Percentiles rank a stretch among this genome's conserved stretches.
phyloP scores from a whole-genome alignment of 2,113 vertebrate genomes.

The Raja brachyura region DNA sequence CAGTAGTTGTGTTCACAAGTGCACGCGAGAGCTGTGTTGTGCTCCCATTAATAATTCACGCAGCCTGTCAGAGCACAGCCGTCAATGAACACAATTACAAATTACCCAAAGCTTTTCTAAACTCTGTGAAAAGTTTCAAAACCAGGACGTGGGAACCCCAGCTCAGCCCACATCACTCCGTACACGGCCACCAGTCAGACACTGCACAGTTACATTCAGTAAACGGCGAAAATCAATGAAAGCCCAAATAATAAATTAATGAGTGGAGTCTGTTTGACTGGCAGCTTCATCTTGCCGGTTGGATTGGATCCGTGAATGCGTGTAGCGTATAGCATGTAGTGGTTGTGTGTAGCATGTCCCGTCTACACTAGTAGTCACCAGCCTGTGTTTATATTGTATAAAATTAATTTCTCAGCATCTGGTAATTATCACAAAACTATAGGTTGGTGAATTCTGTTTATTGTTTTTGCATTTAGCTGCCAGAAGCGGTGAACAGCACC shows the following conservation, averaged over 20 bases:
- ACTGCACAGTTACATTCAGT: background rate
- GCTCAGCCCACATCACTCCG: background rate
- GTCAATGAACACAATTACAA: slow-evolving; percentile 16
- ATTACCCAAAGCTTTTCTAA: background rate
- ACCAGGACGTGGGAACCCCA: background rate
- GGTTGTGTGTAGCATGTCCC: no score
- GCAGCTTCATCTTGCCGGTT: background rate
- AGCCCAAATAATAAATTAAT: background rate
- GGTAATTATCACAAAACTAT: background rate
- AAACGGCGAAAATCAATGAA: background rate
- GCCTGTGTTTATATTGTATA: no score
- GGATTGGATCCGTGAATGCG: background rate
- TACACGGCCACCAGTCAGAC: background rate
- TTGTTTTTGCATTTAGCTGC: no score
- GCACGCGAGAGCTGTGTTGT: background rate
- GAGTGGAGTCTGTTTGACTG: background rate
- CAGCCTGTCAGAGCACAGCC: background rate
- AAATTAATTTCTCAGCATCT: background rate
- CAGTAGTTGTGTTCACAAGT: background rate
- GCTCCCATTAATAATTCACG: slow-evolving; percentile 18
- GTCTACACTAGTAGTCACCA: no score
- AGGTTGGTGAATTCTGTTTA: no score
- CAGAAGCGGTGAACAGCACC: background rate
- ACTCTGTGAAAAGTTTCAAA: background rate
- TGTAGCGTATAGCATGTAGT: background rate